A percentile compares a stretch with the other conserved stretches of the same genome.
phyloP scores from a whole-genome alignment of 1,140 invertebrate genomes.

The Cotesia typhae region DNA sequence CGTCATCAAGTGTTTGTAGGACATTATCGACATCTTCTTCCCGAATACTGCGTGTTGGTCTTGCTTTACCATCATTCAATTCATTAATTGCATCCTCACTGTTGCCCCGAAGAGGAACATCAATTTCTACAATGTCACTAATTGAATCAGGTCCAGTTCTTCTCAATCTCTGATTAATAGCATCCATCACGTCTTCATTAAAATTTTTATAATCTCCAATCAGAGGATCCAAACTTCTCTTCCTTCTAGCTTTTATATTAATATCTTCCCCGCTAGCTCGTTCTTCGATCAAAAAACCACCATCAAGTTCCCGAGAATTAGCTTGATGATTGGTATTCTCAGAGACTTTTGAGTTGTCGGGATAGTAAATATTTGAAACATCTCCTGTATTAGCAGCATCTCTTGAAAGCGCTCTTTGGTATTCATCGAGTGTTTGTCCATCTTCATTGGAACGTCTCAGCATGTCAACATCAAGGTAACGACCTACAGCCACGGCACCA shows the following conservation, averaged over 20 bases:
- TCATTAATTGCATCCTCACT: constrained; percentile 25
- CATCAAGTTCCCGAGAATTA: constrained; percentile 31
- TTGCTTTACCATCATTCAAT: constrained; percentile 27
- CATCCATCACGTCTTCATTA: constrained; percentile 17
- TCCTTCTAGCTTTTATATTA: too few species aligned
- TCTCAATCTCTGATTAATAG: constrained; percentile 38
- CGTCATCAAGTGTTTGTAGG: constrained; percentile 67
- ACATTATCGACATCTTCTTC: constrained; percentile 63
- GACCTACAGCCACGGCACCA: constrained; percentile 79
- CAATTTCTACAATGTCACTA: constrained; percentile 58
- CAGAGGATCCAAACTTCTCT: too few species aligned
- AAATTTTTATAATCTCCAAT: neutral
- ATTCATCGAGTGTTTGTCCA: constrained; percentile 64
- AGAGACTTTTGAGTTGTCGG: neutral
- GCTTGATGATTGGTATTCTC: neutral
- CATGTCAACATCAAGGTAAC: constrained; percentile 74
- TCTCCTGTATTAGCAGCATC: neutral
- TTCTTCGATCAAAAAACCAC: constrained; percentile 35
- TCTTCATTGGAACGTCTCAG: constrained; percentile 64
- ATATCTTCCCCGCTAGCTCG: constrained; percentile 10
- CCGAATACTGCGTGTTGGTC: constrained; percentile 55
- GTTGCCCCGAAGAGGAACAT: constrained; percentile 43
- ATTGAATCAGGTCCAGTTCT: constrained; percentile 53
- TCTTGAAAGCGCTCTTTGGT: constrained; percentile 66
- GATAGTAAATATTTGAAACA: constrained; percentile 20